Percentiles rank a stretch among this genome's conserved stretches.
These are phyloP conservation scores for Calameuta idolon DNA, from an alignment of 2,888 invertebrate species.

Conservation along the genomic window DNA sequence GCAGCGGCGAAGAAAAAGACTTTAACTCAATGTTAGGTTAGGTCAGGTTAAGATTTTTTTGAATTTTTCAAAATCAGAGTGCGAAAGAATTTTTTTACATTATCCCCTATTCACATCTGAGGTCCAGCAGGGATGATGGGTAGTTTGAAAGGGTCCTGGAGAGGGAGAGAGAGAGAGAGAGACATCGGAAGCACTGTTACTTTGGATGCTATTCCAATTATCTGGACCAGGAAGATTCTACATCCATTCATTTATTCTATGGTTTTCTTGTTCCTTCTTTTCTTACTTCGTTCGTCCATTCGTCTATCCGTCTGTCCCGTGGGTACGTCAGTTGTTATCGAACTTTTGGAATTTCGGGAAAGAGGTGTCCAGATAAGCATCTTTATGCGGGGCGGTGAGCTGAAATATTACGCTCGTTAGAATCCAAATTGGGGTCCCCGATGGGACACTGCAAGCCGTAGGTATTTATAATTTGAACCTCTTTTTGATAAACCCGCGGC, in stretches of 20 bases:
- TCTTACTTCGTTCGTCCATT: background rate
- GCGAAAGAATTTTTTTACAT: background rate
- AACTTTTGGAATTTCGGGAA: conserved; percentile 20
- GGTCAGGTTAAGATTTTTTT: background rate
- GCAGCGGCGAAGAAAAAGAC: background rate
- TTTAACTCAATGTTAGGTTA: background rate
- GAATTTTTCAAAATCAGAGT: background rate
- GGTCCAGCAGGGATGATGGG: background rate
- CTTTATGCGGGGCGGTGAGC: conserved; percentile 48
- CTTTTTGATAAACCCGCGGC: conserved; percentile 42
- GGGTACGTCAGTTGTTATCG: conserved; percentile 21
- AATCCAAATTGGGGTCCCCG: conserved; percentile 60
- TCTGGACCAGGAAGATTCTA: background rate
- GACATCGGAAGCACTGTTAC: background rate
- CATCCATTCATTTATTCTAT: background rate
- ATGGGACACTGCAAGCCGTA: conserved; percentile 36
- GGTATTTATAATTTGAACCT: conserved; percentile 55
- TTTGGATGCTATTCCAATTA: background rate
- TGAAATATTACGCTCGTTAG: conserved; percentile 64
- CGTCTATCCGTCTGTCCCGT: background rate
- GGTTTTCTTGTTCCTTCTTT: background rate
- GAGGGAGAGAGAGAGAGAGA: background rate
- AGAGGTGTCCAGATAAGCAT: conserved; percentile 41
- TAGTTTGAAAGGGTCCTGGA: background rate
- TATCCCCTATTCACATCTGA: background rate